A percentile compares a stretch with the other conserved stretches of the same genome.
Evolutionary conservation across 1,140 invertebrate genomes (phyloP).

Genomic region (Drosophila insularis): DNA sequence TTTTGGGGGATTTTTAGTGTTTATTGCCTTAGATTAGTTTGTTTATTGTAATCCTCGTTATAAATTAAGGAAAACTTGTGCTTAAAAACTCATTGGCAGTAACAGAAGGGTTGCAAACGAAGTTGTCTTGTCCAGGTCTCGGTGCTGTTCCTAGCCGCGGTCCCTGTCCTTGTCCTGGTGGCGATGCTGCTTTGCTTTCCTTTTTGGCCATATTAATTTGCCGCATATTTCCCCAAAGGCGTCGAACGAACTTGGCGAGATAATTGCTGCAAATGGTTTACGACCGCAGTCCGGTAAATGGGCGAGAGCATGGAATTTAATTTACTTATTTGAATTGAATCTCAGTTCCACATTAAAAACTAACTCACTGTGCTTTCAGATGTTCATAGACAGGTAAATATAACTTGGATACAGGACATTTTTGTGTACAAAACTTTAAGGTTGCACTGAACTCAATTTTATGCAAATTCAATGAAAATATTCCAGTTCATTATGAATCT

Average conservation of each 20-base stretch:
- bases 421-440: neutral
- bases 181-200: slow-evolving; percentile 25
- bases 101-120: slow-evolving; percentile 48
- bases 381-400: neutral
- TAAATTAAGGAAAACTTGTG: slow-evolving; percentile 78
- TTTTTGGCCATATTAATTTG: slow-evolving; percentile 58
- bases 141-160: neutral
- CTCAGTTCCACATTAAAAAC: neutral
- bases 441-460: slow-evolving; percentile 23
- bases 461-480: slow-evolving; percentile 55
- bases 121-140: slow-evolving; percentile 2
- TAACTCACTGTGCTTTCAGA: neutral
- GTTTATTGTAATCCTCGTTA: slow-evolving; percentile 80
- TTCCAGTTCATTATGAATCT: slow-evolving; percentile 31
- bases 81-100: slow-evolving; percentile 63
- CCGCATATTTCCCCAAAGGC: slow-evolving; percentile 73
- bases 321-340: neutral
- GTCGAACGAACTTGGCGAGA: slow-evolving; percentile 60
- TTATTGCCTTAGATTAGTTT: slow-evolving; percentile 80
- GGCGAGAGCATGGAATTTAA: neutral
- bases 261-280: slow-evolving; percentile 78
- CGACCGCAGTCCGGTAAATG: slow-evolving; percentile 66
- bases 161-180: no score
- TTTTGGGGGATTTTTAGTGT: slow-evolving; percentile 79
- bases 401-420: neutral